phyloP scores from a whole-genome alignment of 2,797 vertebrate genomes.

The Fistularia commersonii region DNA sequence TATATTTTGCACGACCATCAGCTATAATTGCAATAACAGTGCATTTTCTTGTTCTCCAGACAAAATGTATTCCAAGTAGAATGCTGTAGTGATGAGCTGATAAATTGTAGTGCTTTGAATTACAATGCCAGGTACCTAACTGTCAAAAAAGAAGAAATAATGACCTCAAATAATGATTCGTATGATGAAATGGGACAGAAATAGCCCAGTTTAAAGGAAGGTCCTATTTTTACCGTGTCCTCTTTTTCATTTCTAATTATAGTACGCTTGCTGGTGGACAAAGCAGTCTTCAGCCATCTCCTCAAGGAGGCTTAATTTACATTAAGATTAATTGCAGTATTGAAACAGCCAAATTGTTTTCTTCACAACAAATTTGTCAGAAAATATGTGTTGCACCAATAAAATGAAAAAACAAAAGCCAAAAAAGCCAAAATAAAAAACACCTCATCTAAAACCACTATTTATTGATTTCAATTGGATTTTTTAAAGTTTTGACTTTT shows the following conservation, averaged over 20 bases:
- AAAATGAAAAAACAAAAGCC: too few species aligned
- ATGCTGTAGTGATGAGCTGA: constrained; percentile 5
- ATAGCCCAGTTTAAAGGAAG: constrained; percentile 41
- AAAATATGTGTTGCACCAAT: too few species aligned
- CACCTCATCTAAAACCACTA: too few species aligned
- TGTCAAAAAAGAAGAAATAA: constrained; percentile 56
- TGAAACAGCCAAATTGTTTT: too few species aligned
- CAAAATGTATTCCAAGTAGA: too few species aligned
- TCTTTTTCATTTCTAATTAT: constrained; percentile 60
- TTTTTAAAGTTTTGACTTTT: too few species aligned
- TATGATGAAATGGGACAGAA: constrained; percentile 55
- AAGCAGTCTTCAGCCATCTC: constrained; percentile 28
- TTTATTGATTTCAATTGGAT: too few species aligned
- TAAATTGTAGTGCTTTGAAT: constrained; percentile 43
- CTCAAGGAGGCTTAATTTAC: constrained; percentile 14
- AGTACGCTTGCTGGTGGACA: constrained; percentile 42
- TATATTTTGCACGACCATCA: too few species aligned
- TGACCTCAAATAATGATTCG: constrained; percentile 56
- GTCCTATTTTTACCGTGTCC: constrained; percentile 54
- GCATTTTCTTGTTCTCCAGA: too few species aligned
- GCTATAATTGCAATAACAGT: too few species aligned
- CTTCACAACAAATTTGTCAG: background rate
- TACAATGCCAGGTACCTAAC: constrained; percentile 35
- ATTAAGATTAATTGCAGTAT: constrained; percentile 10
- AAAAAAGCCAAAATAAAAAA: too few species aligned